These are phyloP conservation scores for Lagorchestes hirsutus DNA, from an alignment of 2,797 vertebrate genomes.

Conservation along the genomic window DNA sequence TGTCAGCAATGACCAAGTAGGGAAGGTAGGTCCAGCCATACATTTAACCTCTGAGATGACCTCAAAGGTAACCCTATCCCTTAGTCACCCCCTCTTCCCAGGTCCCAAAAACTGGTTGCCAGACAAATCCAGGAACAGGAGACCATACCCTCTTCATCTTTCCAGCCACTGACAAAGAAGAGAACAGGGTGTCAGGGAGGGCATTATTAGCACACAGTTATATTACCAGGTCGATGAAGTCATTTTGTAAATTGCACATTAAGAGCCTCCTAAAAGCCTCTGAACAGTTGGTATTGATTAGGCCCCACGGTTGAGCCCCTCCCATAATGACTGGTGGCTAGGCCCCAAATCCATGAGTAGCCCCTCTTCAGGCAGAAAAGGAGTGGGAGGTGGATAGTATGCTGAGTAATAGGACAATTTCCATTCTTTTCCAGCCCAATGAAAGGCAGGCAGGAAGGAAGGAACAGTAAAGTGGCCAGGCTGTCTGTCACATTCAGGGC, in stretches of 20 bases:
- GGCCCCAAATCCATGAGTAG: neutral
- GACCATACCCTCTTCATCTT: neutral
- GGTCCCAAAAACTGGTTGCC: neutral
- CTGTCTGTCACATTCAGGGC: neutral
- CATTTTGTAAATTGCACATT: slow-evolving; percentile 60
- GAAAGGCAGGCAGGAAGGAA: slow-evolving; percentile 47
- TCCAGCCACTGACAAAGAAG: neutral
- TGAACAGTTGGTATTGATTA: slow-evolving; percentile 59
- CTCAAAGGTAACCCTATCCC: neutral
- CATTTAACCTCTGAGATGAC: neutral
- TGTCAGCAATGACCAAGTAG: neutral
- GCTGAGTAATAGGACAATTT: slow-evolving; percentile 34
- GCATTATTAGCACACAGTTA: slow-evolving; percentile 60
- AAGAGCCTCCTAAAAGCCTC: slow-evolving; percentile 49
- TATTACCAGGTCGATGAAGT: slow-evolving; percentile 56
- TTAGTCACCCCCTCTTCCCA: neutral
- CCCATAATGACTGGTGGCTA: neutral
- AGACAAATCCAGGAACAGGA: neutral
- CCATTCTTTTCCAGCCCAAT: slow-evolving; percentile 36
- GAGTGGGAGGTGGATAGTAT: neutral
- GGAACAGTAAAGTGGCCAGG: neutral
- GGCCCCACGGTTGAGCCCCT: no score
- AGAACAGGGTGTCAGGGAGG: slow-evolving; percentile 13
- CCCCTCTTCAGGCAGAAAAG: neutral
- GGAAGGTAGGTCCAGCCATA: neutral